Evolutionary conservation across 2,113 vertebrate genomes (phyloP), one percentile per base, ranked within the genome.

Genomic region (Prionailurus viverrinus): DNA sequence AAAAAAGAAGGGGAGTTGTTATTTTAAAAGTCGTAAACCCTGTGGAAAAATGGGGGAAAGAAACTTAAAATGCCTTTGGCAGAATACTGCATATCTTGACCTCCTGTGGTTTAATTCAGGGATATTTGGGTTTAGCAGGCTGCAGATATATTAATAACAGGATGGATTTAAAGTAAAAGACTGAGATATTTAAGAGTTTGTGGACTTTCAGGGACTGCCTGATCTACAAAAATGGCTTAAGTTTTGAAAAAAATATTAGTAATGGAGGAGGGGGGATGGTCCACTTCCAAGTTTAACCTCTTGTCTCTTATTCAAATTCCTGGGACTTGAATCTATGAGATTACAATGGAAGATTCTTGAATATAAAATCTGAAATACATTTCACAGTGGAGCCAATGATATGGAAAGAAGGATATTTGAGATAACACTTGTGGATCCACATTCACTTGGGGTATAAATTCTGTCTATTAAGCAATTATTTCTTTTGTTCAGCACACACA

Each of bases 21-120:
- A 92, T 84, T 97, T 97, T 94, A 63, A 93, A 94, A 84, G 45
- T 93, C 83, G 53, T 81, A 94, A 91, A 83, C 31, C 1, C 7
- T 63, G 19, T 89, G 66, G 86, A 45, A 95, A 93, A 98, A 89
- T 74, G 66, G 13, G 36, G 71, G 10, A 36, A 89, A 74, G 16
- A 16, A 74, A 36, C 36, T 55, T 89, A 93, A 97, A 96, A 83
- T 82, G 31, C 2, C 33, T 92, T 51, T 95, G 89, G 41, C 18
- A 92, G 89, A 94, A 58, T 36, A 58, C 13, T 68, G 15, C 4
- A 21, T 86, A 65, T 71, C 21, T 96, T 76, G n/a, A 55, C 89
- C 36, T 73, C 61, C 31, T 63, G 36, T 48, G 58, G 58, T 80
- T 94, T 87, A 90, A 61, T 96, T 83, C 33, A 65, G 29, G 9